Conservation (phyloP, 2,797 vertebrate genomes). For the Sparus aurata region DNA sequence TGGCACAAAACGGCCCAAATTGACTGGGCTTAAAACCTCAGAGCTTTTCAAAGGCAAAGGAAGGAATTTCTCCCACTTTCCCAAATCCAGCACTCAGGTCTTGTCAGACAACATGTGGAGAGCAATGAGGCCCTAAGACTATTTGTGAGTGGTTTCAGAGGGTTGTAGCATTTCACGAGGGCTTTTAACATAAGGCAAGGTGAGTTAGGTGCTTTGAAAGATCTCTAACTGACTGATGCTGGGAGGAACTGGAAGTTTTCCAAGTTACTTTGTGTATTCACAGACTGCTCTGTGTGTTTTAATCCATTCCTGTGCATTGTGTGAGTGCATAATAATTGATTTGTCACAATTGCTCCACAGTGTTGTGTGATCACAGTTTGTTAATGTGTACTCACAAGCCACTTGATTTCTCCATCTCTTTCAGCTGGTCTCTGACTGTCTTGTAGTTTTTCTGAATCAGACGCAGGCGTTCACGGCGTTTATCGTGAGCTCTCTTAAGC, state of each 20-base stretch:
- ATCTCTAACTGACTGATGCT: slow-evolving; percentile 43
- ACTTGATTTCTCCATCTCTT: slow-evolving; percentile 86
- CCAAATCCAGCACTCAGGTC: slow-evolving; percentile 70
- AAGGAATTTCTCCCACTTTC: slow-evolving; percentile 65
- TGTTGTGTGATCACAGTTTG: slow-evolving; percentile 11
- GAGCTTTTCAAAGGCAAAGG: slow-evolving; percentile 76
- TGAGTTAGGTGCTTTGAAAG: slow-evolving; percentile 60
- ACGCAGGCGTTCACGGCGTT: slow-evolving; percentile 87
- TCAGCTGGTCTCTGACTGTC: slow-evolving; percentile 90
- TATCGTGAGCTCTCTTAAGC: slow-evolving; percentile 89
- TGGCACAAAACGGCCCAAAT: slow-evolving; percentile 75
- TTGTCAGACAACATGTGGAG: slow-evolving; percentile 74
- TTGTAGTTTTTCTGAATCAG: slow-evolving; percentile 93
- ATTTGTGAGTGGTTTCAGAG: slow-evolving; percentile 68
- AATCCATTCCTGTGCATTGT: slow-evolving; percentile 21
- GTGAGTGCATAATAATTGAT: background rate
- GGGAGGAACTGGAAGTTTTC: slow-evolving; percentile 39
- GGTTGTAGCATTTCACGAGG: slow-evolving; percentile 63
- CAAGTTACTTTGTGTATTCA: slow-evolving; percentile 32
- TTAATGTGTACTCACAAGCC: slow-evolving; percentile 86
- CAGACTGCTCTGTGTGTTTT: slow-evolving; percentile 28
- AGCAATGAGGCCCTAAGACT: slow-evolving; percentile 65
- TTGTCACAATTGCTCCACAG: background rate
- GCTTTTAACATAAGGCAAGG: slow-evolving; percentile 65
- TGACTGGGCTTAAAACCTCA: slow-evolving; percentile 78